Evolutionary conservation across 2,888 invertebrate genomes (phyloP).

Genomic region (Watsonalla binaria): DNA sequence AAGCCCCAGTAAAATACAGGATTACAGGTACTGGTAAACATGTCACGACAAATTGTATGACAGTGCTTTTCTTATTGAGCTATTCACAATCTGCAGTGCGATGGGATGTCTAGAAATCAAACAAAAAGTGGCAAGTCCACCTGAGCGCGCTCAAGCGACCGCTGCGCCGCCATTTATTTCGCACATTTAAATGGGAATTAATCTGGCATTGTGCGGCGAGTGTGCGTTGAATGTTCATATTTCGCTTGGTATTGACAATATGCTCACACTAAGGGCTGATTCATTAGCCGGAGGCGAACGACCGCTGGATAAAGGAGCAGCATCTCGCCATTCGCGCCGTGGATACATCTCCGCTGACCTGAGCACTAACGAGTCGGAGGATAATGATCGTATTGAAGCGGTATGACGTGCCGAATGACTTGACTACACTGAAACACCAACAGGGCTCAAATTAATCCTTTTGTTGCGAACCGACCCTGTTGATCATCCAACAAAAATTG

Average conservation of each 20-base stretch:
- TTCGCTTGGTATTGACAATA: constrained; percentile 70
- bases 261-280: constrained; percentile 62
- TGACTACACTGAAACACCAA: constrained; percentile 38
- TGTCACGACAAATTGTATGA: constrained; percentile 38
- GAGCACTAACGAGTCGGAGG: constrained; percentile 66
- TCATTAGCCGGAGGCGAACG: constrained; percentile 72
- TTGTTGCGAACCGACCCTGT: constrained; percentile 38
- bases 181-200: constrained; percentile 69
- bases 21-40: constrained; percentile 20
- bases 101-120: constrained; percentile 26
- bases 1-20: constrained; percentile 14
- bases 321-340: constrained; percentile 63
- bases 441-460: constrained; percentile 37
- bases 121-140: constrained; percentile 38
- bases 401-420: constrained; percentile 52
- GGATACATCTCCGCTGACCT: constrained; percentile 64
- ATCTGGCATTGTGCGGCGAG: constrained; percentile 58
- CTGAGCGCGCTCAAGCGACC: constrained; percentile 30
- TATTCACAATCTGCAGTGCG: constrained; percentile 28
- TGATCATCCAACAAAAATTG: constrained; percentile 41
- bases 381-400: constrained; percentile 68
- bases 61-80: constrained; percentile 27
- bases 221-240: constrained; percentile 58
- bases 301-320: constrained; percentile 66
- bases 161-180: constrained; percentile 53